Percentiles rank a stretch among this genome's conserved stretches.
phyloP scores from a whole-genome alignment of 2,888 invertebrate genomes.

The Elmis aenea region DNA sequence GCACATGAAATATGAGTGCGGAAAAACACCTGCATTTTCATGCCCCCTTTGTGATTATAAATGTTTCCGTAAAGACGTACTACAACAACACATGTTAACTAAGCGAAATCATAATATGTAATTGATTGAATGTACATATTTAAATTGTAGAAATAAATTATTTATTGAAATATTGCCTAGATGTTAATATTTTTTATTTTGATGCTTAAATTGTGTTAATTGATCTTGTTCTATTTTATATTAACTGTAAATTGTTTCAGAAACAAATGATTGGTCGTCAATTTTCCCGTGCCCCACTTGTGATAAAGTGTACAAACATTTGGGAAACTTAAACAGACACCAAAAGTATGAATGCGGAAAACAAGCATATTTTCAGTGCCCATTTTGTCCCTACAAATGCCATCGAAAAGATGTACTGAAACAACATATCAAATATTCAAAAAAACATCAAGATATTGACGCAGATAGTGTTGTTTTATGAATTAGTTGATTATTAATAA shows the following conservation, averaged over 20 bases:
- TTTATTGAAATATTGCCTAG: too few relatives aligned
- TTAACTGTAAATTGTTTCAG: too few relatives aligned
- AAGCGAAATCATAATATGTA: constrained; percentile 10
- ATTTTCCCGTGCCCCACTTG: constrained; percentile 54
- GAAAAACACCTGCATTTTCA: constrained; percentile 2
- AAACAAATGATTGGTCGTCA: too few relatives aligned
- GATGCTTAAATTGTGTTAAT: too few relatives aligned
- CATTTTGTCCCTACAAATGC: constrained; percentile 4
- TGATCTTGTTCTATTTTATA: too few relatives aligned
- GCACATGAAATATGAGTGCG: constrained; percentile 7
- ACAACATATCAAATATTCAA: constrained; percentile 4
- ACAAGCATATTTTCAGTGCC: constrained; percentile 1
- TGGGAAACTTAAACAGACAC: constrained; percentile 43
- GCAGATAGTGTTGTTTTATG: too few relatives aligned
- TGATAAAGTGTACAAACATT: constrained; percentile 68
- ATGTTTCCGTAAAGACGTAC: background rate
- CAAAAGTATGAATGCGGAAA: constrained; percentile 10
- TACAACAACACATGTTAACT: constrained; percentile 4
- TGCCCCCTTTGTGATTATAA: background rate
- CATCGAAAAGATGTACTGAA: constrained; percentile 3
- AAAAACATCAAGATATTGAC: constrained; percentile 5
- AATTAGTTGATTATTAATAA: too few relatives aligned
- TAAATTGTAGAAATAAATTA: too few relatives aligned
- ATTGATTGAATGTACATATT: too few relatives aligned
- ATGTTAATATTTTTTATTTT: too few relatives aligned